phyloP scores from a whole-genome alignment of 1,140 invertebrate genomes.

The Drosophila sturtevanti region DNA sequence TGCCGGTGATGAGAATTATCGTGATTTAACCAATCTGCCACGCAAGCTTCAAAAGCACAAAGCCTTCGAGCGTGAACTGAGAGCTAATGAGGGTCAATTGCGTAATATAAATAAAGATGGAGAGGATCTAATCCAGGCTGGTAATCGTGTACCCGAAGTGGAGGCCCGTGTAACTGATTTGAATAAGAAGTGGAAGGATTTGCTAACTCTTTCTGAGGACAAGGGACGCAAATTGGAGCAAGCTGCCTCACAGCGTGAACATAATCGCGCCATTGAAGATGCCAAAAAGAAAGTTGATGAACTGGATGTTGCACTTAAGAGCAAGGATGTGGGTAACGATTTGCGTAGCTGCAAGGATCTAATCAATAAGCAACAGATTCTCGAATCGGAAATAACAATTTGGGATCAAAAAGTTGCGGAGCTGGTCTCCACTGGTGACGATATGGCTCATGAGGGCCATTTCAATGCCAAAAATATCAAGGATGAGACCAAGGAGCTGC shows the following conservation, averaged over 20 bases:
- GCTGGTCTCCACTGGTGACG: slow-evolving; percentile 90
- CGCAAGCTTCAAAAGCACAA: slow-evolving; percentile 98
- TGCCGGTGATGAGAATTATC: slow-evolving; percentile 95
- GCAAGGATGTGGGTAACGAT: slow-evolving; percentile 92
- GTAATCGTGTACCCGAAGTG: slow-evolving; percentile 89
- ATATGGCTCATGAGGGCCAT: slow-evolving; percentile 96
- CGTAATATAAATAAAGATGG: slow-evolving; percentile 92
- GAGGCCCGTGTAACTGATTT: slow-evolving; percentile 86
- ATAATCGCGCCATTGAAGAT: slow-evolving; percentile 87
- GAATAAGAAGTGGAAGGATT: slow-evolving; percentile 89
- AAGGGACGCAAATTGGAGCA: slow-evolving; percentile 90
- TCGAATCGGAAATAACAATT: slow-evolving; percentile 91
- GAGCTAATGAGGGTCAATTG: slow-evolving; percentile 95
- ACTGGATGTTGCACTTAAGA: slow-evolving; percentile 89
- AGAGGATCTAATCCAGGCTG: slow-evolving; percentile 87
- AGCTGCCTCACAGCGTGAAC: slow-evolving; percentile 78
- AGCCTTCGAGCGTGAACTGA: slow-evolving; percentile 97
- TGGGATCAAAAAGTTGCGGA: slow-evolving; percentile 91
- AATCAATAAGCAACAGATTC: slow-evolving; percentile 91
- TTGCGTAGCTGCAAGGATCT: slow-evolving; percentile 94
- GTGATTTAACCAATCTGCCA: slow-evolving; percentile 95
- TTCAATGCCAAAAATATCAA: slow-evolving; percentile 95
- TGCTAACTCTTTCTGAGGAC: slow-evolving; percentile 89
- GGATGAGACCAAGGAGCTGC: slow-evolving; percentile 89
- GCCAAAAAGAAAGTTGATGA: slow-evolving; percentile 92